Conservation (phyloP, 2,888 invertebrate genomes). For the Catonia carolina region DNA sequence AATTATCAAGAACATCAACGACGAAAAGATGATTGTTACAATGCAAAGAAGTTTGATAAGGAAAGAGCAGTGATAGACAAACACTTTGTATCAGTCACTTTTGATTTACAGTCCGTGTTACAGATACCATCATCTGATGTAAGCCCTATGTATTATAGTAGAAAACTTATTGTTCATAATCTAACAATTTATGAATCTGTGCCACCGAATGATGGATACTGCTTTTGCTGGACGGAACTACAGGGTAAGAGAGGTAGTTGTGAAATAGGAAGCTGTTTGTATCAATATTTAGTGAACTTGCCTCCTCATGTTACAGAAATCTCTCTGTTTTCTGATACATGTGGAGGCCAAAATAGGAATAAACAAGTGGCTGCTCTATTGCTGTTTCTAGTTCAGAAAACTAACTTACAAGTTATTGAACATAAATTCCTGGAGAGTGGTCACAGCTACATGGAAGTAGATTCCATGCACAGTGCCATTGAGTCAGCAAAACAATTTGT, state of each 20-base stretch:
- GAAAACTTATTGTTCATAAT: conserved; percentile 37
- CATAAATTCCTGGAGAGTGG: conserved; percentile 35
- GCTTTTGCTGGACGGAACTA: conserved; percentile 36
- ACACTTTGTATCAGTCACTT: conserved; percentile 33
- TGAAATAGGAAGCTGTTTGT: conserved; percentile 36
- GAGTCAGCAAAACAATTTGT: conserved; percentile 30
- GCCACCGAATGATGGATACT: conserved; percentile 35
- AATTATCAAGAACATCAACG: conserved; percentile 15
- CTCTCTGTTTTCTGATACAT: conserved; percentile 18
- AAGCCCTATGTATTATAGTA: conserved; percentile 36
- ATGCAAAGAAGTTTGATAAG: conserved; percentile 28
- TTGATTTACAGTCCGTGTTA: too few species aligned
- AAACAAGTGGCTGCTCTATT: conserved; percentile 31
- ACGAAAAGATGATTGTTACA: conserved; percentile 28
- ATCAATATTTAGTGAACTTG: conserved; percentile 23
- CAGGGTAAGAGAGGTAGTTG: conserved; percentile 35
- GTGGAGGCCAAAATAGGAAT: conserved; percentile 18
- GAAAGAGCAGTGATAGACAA: conserved; percentile 29
- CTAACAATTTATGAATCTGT: conserved; percentile 38
- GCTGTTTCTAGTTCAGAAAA: conserved; percentile 27
- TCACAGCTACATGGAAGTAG: too few species aligned
- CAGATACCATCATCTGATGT: conserved; percentile 37
- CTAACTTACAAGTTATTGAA: conserved; percentile 29
- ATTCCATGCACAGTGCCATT: conserved; percentile 35
- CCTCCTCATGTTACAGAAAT: conserved; percentile 12